A percentile compares a stretch with the other conserved stretches of the same genome.
These are phyloP conservation scores for Bombus soroeensis DNA, from an alignment of 1,140 invertebrate genomes.

Conservation along the genomic window DNA sequence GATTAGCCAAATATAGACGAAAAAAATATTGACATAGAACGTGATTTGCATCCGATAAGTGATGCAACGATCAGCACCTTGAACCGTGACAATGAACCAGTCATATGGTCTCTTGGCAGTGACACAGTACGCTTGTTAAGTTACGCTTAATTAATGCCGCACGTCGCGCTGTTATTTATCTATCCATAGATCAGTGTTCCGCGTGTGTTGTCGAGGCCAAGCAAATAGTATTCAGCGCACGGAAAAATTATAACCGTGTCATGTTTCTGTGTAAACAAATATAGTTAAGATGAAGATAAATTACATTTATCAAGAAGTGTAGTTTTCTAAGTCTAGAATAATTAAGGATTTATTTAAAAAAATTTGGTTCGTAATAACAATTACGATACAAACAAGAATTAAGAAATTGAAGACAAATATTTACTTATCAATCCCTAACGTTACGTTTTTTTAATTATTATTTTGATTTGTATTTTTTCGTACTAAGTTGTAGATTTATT, in stretches of 20 bases:
- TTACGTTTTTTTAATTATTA: too few species aligned
- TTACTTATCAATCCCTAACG: too few species aligned
- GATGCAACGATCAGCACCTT: constrained; percentile 52
- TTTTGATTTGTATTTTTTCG: too few species aligned
- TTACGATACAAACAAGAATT: too few species aligned
- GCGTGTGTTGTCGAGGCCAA: background rate
- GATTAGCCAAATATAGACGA: constrained; percentile 38
- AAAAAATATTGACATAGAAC: constrained; percentile 10
- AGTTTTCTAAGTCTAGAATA: too few species aligned
- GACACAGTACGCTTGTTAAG: constrained; percentile 33
- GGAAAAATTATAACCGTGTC: background rate
- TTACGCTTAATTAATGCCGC: constrained; percentile 39
- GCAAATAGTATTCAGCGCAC: background rate
- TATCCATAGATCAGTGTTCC: constrained; percentile 12
- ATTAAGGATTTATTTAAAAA: too few species aligned
- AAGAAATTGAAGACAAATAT: too few species aligned
- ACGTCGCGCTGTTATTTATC: constrained; percentile 32
- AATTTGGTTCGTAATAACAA: too few species aligned
- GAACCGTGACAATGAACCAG: constrained; percentile 64
- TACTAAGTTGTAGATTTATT: too few species aligned
- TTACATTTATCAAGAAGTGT: too few species aligned
- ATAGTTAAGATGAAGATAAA: too few species aligned
- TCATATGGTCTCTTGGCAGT: constrained; percentile 22
- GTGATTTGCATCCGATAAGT: constrained; percentile 18
- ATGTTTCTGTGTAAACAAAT: background rate